Percentiles rank a stretch among this genome's conserved stretches.
Conservation (phyloP, 2,797 vertebrate species). For the Schizopygopsis malacanthus region DNA sequence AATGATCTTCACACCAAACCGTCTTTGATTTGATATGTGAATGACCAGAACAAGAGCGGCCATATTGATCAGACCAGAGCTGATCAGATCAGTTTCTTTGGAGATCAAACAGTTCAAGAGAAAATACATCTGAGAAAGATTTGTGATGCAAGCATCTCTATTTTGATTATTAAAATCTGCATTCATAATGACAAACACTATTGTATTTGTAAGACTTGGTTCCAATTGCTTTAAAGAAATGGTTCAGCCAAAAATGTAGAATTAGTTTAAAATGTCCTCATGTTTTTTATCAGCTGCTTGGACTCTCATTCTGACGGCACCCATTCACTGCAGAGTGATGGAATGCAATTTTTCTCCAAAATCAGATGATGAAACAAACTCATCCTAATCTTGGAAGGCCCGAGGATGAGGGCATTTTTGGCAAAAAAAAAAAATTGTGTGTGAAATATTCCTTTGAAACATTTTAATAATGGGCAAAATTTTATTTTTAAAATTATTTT, state of each 20-base stretch:
- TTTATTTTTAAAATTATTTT: no score
- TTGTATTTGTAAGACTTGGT: background rate
- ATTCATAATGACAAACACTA: background rate
- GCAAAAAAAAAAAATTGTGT: background rate
- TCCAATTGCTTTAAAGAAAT: background rate
- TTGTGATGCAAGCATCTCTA: background rate
- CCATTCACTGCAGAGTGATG: background rate
- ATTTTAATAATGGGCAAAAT: background rate
- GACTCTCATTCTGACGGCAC: background rate
- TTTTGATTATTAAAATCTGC: background rate
- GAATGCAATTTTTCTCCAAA: background rate
- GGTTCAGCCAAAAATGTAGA: background rate
- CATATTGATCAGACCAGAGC: conserved; percentile 40
- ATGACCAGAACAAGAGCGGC: conserved; percentile 17
- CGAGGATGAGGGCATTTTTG: background rate
- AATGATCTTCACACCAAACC: conserved; percentile 25
- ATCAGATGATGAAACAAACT: background rate
- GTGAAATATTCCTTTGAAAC: background rate
- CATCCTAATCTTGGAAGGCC: background rate
- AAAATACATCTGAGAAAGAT: background rate
- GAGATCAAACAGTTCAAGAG: background rate
- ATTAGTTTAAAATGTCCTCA: background rate
- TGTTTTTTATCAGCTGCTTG: background rate
- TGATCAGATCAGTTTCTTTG: background rate
- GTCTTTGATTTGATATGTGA: conserved; percentile 50